Conservation (phyloP, 2,888 invertebrate species). For the Erebia ligea region DNA sequence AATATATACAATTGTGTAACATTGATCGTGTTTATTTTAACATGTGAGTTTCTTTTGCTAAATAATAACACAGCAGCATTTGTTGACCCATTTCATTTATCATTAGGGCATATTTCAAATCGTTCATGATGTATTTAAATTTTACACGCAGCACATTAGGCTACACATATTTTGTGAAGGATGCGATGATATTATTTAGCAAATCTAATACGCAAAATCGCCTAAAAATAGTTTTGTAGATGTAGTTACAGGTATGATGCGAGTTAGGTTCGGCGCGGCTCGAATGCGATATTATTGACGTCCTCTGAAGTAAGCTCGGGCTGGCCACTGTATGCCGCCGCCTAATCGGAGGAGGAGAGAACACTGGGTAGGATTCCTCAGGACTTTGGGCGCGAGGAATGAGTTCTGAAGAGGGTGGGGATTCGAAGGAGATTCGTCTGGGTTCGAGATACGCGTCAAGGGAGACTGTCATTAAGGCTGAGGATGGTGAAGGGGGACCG, state of each 20-base stretch:
- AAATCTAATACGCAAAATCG: slow-evolving; percentile 5
- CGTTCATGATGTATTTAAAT: neutral
- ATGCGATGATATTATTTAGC: slow-evolving; percentile 20
- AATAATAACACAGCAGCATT: slow-evolving; percentile 25
- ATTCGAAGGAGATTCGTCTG: slow-evolving; percentile 90
- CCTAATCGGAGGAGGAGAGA: slow-evolving; percentile 91
- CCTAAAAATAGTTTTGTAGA: slow-evolving; percentile 2
- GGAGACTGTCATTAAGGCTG: slow-evolving; percentile 92
- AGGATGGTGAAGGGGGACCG: slow-evolving; percentile 90
- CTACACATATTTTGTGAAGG: neutral
- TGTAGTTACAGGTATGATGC: slow-evolving; percentile 94
- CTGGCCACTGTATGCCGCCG: slow-evolving; percentile 84
- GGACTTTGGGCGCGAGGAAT: slow-evolving; percentile 86
- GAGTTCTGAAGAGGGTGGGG: slow-evolving; percentile 89
- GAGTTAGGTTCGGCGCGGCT: slow-evolving; percentile 89
- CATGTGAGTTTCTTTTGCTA: slow-evolving; percentile 23
- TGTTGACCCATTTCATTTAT: neutral
- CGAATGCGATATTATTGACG: slow-evolving; percentile 90
- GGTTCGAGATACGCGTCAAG: slow-evolving; percentile 94
- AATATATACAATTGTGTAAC: slow-evolving; percentile 62
- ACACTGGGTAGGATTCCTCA: slow-evolving; percentile 93
- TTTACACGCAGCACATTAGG: too few relatives aligned
- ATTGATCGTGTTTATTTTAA: slow-evolving; percentile 38
- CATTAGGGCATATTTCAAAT: neutral
- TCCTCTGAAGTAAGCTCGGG: slow-evolving; percentile 84